A percentile compares a stretch with the other conserved stretches of the same genome.
These are phyloP conservation scores for Monoplex corrugatus DNA, from an alignment of 2,888 invertebrate genomes.

Conservation along the genomic window DNA sequence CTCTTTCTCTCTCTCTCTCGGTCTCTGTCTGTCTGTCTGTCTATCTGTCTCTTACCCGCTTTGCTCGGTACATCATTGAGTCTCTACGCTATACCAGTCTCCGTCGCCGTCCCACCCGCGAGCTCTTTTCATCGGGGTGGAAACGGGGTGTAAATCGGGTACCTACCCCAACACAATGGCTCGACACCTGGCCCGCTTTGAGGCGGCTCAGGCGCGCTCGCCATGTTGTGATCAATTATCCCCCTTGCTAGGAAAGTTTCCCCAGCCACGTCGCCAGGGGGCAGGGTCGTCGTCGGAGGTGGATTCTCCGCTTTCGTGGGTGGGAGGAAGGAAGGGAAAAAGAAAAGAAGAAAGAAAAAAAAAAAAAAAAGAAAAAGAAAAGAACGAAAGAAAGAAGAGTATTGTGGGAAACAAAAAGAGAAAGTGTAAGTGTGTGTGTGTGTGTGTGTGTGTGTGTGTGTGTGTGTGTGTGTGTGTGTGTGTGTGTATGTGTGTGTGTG, in stretches of 20 bases:
- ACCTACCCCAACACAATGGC: constrained; percentile 40
- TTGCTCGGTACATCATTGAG: too few species aligned
- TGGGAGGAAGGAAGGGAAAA: not conserved
- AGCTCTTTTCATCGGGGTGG: constrained; percentile 13
- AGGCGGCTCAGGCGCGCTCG: not conserved
- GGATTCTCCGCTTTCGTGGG: not conserved
- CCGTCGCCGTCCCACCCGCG: constrained; percentile 13
- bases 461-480: too few species aligned
- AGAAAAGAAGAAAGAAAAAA: not conserved
- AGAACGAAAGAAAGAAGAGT: too few species aligned
- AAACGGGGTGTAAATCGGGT: constrained; percentile 38
- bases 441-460: too few species aligned
- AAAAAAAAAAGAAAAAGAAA: not conserved
- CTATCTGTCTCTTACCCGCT: not conserved
- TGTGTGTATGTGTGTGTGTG: not conserved
- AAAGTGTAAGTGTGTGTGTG: too few species aligned
- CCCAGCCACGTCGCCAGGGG: not conserved
- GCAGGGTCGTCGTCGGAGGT: not conserved
- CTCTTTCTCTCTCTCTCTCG: constrained; percentile 17
- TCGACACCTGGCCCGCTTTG: constrained; percentile 31
- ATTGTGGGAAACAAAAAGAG: too few species aligned
- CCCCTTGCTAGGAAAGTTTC: constrained; percentile 4
- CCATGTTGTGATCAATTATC: constrained; percentile 44
- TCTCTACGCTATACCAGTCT: too few species aligned
- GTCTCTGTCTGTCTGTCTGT: not conserved